These are phyloP conservation scores for Coranthus polyacanthus DNA, from an alignment of 2,797 vertebrate species.

Conservation along the genomic window DNA sequence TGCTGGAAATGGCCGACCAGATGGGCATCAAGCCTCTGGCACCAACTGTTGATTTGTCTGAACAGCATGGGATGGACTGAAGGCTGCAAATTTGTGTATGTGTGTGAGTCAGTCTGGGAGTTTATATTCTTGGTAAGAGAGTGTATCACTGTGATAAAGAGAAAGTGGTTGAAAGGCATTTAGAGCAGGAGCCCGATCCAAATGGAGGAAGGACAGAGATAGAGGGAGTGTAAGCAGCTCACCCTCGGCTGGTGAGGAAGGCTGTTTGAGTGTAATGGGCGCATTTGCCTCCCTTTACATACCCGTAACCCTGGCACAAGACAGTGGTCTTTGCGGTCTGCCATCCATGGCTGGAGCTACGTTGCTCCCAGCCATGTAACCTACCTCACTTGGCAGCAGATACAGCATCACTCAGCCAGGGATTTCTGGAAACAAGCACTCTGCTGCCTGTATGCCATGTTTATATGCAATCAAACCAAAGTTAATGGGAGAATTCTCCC, in stretches of 20 bases:
- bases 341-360: slow-evolving; percentile 57
- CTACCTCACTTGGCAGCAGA: slow-evolving; percentile 73
- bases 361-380: slow-evolving; percentile 70
- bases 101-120: slow-evolving; percentile 24
- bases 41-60: slow-evolving; percentile 74
- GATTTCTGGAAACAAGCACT: slow-evolving; percentile 75
- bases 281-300: slow-evolving; percentile 70
- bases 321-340: slow-evolving; percentile 58
- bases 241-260: slow-evolving; percentile 43
- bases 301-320: slow-evolving; percentile 64
- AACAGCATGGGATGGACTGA: slow-evolving; percentile 66
- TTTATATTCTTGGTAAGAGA: slow-evolving; percentile 54
- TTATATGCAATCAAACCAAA: slow-evolving; percentile 78
- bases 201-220: slow-evolving; percentile 36
- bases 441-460: slow-evolving; percentile 65
- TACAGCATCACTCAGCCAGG: slow-evolving; percentile 52
- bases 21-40: slow-evolving; percentile 75
- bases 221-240: slow-evolving; percentile 28
- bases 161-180: slow-evolving; percentile 47
- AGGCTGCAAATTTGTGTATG: slow-evolving; percentile 49
- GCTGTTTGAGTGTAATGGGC: slow-evolving; percentile 60
- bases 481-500: slow-evolving; percentile 76
- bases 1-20: slow-evolving; percentile 70
- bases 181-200: slow-evolving; percentile 30
- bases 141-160: slow-evolving; percentile 67